Base-by-base conservation (phyloP, 1,140 invertebrate genomes). In the Nasonia longicornis region DNA sequence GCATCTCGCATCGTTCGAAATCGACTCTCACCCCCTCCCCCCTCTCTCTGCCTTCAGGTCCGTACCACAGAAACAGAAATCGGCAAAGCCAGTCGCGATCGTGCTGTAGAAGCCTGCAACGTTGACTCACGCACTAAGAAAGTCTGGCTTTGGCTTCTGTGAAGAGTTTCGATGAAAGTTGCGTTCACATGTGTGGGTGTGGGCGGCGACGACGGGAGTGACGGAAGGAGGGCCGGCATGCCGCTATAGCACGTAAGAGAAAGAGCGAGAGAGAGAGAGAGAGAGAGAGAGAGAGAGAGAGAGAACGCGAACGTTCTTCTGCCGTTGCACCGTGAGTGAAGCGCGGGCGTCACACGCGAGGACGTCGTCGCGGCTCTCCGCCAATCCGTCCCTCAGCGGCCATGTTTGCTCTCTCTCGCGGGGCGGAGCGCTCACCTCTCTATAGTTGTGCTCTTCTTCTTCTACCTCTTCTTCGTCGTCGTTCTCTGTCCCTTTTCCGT, bases 371-470 rank as follows among this genome's bases (percentile, higher is more conserved):
- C 85, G 85, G 85, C 86, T 83, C 89, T 89, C 89, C 88, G 85
- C 88, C 90, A 90, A 91, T 90, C 89, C 89, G 89, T 90, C 89
- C 88, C 88, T 89, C 86, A 89, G 89, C 89, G 88, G 90, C 89
- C 89, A 91, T 91, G 88, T 89, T 90, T 82, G 81, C 87, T 87
- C 85, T 86, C 86, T 88, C 85, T 88, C 87, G 86, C 87, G 88
- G 89, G 90, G 90, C 90, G 90, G 90, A 91, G 89, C 90, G 73
- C 88, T 74, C 80, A 26, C 31, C 45, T 77, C 82, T 66, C 74
- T 52, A 20, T 31, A 75, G 66, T 81, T 77, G 58, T 58, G 52
- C 20, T 22, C 69, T 79, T 81, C 77, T 67, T 77, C 64, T 29
- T 71, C 81, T 64, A 38, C 64, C 69, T 71, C 69, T 78, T 58